These are phyloP conservation scores for Nebria ingens DNA, from an alignment of 1,140 invertebrate genomes.

Conservation along the genomic window DNA sequence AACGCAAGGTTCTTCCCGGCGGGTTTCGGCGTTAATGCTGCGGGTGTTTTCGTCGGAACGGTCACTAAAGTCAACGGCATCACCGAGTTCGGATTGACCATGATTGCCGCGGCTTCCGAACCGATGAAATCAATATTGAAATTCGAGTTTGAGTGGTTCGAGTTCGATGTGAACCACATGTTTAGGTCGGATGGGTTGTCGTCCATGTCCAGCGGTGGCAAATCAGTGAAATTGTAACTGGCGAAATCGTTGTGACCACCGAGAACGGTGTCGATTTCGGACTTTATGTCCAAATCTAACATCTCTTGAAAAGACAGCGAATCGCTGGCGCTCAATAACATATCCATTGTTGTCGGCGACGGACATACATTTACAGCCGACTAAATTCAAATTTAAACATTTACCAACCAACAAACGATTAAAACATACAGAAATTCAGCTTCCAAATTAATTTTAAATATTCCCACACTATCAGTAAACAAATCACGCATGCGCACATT, in stretches of 20 bases:
- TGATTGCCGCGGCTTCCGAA: slow-evolving; percentile 57
- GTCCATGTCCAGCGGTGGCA: slow-evolving; percentile 54
- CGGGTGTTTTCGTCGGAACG: slow-evolving; percentile 17
- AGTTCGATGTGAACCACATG: slow-evolving; percentile 42
- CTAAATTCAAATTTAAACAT: no score
- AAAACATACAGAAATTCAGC: no score
- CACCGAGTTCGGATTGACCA: slow-evolving; percentile 70
- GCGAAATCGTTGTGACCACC: slow-evolving; percentile 52
- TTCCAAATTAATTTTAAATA: no score
- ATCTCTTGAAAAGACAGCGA: slow-evolving; percentile 60
- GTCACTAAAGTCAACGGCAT: slow-evolving; percentile 38
- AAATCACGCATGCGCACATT: no score
- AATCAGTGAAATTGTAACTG: slow-evolving; percentile 50
- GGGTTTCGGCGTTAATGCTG: slow-evolving; percentile 37
- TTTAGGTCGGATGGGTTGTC: slow-evolving; percentile 46
- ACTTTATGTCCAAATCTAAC: slow-evolving; percentile 66
- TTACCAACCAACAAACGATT: no score
- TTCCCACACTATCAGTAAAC: no score
- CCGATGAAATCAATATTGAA: slow-evolving; percentile 62
- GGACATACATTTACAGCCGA: slow-evolving; percentile 20
- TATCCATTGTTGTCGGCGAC: slow-evolving; percentile 38
- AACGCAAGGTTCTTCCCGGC: slow-evolving; percentile 45
- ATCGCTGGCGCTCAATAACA: slow-evolving; percentile 40
- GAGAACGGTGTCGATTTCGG: slow-evolving; percentile 65
- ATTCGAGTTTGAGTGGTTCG: slow-evolving; percentile 51